Percentiles rank a stretch among this genome's conserved stretches.
These are phyloP conservation scores for Himalopsyche japonica DNA, from an alignment of 2,888 invertebrate genomes.

Conservation along the genomic window DNA sequence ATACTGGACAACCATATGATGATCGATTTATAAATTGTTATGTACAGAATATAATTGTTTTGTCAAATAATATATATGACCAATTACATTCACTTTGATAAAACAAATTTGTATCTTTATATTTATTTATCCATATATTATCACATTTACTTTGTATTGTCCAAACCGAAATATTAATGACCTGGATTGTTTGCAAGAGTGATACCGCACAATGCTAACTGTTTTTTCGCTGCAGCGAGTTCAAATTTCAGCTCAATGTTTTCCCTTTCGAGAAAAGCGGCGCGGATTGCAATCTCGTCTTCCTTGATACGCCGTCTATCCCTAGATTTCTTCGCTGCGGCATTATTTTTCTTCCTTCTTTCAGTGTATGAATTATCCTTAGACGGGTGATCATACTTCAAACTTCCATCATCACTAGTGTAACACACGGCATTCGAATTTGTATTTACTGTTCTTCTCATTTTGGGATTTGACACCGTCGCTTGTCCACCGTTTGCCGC, in stretches of 20 bases:
- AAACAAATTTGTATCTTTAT: too few relatives aligned
- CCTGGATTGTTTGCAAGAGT: not conserved
- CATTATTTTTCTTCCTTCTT: conserved; percentile 88
- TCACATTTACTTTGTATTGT: not conserved
- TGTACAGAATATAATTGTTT: too few relatives aligned
- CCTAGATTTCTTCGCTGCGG: conserved; percentile 91
- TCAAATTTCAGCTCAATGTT: conserved; percentile 77
- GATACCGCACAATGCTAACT: conserved; percentile 51
- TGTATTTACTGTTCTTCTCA: conserved; percentile 63
- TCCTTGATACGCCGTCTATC: conserved; percentile 89
- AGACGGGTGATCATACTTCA: conserved; percentile 45
- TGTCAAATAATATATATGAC: too few relatives aligned
- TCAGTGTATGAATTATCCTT: conserved; percentile 87
- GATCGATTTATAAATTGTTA: too few relatives aligned
- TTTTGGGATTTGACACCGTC: conserved; percentile 68
- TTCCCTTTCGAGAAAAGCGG: conserved; percentile 85
- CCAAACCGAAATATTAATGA: not conserved
- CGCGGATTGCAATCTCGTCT: conserved; percentile 87
- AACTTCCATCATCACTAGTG: conserved; percentile 23
- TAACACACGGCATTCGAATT: conserved; percentile 41
- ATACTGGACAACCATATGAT: too few relatives aligned
- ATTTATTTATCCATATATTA: not conserved
- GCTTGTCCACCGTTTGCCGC: conserved; percentile 63
- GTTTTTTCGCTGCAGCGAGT: conserved; percentile 66
- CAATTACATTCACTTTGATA: too few relatives aligned